Evolutionary conservation across 2,888 invertebrate species (phyloP).

Genomic region (Brenthis ino): DNA sequence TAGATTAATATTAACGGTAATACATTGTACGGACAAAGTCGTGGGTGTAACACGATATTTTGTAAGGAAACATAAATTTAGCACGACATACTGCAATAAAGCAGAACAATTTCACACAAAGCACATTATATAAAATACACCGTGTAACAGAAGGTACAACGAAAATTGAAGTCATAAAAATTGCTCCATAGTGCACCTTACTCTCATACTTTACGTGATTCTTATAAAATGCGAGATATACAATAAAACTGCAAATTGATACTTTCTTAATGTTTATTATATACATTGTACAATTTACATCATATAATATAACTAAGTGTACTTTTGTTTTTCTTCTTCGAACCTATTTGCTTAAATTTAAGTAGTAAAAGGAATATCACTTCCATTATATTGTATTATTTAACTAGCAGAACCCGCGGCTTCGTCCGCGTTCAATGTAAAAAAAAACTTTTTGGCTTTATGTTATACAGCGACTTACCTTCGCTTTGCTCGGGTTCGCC

Average conservation of each 20-base stretch:
- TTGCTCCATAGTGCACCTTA: constrained; percentile 51
- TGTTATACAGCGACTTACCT: no score
- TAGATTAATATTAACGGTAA: not conserved
- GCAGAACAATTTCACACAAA: constrained; percentile 24
- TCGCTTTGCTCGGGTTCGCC: no score
- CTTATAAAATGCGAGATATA: constrained; percentile 29
- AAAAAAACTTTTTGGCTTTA: no score
- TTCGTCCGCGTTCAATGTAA: no score
- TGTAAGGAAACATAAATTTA: not conserved
- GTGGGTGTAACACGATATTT: not conserved
- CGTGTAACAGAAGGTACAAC: constrained; percentile 40
- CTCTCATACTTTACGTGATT: constrained; percentile 61
- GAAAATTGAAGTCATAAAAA: constrained; percentile 56
- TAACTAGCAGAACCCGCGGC: no score
- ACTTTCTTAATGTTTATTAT: not conserved
- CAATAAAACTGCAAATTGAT: constrained; percentile 11
- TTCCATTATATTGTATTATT: no score
- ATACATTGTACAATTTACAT: not conserved
- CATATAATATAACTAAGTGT: no score
- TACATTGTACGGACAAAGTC: not conserved
- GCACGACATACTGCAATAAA: constrained; percentile 10
- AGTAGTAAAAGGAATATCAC: no score
- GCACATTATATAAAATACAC: constrained; percentile 32
- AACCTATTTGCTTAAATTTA: no score
- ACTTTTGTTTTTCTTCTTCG: no score